Conservation (phyloP, 2,113 vertebrate genomes). For the Tor tambroides region DNA sequence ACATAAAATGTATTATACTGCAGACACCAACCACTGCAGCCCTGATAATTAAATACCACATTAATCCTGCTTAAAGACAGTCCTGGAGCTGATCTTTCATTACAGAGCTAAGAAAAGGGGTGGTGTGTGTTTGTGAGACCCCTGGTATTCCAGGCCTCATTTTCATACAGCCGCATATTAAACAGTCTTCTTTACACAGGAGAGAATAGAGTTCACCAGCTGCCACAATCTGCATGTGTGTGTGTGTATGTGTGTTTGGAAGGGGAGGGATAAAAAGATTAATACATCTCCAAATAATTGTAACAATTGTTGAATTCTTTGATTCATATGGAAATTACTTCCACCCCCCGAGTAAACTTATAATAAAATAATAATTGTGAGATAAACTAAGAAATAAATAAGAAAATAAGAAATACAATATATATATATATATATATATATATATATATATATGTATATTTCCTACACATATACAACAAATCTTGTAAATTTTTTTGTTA, state of each 20-base stretch:
- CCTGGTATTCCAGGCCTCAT: conserved; percentile 65
- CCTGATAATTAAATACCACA: conserved; percentile 14
- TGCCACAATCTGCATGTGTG: conserved; percentile 35
- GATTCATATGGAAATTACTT: background rate
- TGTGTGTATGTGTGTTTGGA: conserved; percentile 40
- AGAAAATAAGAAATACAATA: too few relatives aligned
- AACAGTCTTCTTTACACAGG: conserved; percentile 48
- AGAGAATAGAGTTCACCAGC: conserved; percentile 43
- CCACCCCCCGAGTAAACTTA: background rate
- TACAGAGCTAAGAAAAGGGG: conserved; percentile 59
- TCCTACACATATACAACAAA: background rate
- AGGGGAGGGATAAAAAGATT: background rate
- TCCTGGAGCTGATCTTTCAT: conserved; percentile 16
- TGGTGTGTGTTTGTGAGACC: conserved; percentile 17
- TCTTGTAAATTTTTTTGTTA: background rate
- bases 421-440: too few relatives aligned
- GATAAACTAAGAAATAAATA: background rate
- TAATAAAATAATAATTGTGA: background rate
- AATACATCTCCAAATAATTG: background rate
- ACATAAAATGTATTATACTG: background rate
- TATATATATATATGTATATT: background rate
- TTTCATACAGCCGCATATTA: conserved; percentile 74
- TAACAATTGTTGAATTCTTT: background rate
- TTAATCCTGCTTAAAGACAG: conserved; percentile 25
- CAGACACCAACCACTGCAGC: background rate